A percentile compares a stretch with the other conserved stretches of the same genome.
Conservation (phyloP, 92 coral and sea anemone species). For the Bergia puertoricense region DNA sequence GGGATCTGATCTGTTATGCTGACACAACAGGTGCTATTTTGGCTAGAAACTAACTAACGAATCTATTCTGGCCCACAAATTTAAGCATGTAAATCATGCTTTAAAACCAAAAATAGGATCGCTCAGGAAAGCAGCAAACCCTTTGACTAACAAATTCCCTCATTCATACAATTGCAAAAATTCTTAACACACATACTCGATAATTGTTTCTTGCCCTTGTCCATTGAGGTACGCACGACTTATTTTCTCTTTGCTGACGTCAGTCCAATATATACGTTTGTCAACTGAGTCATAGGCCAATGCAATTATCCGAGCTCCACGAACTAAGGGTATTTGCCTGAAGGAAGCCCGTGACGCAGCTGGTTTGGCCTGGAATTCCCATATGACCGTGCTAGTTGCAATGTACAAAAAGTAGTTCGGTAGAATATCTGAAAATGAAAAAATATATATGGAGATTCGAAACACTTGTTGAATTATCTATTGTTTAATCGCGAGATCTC, state of each 20-base stretch:
- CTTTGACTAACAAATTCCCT: too few relatives aligned
- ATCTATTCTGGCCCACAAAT: too few relatives aligned
- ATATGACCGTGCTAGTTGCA: conserved; percentile 57
- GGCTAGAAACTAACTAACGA: too few relatives aligned
- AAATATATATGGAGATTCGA: not conserved
- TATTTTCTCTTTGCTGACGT: conserved; percentile 55
- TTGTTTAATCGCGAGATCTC: too few relatives aligned
- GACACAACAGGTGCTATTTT: too few relatives aligned
- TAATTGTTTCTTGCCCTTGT: conserved; percentile 53
- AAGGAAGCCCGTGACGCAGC: conserved; percentile 53
- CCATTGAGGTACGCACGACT: conserved; percentile 73
- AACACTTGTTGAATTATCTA: too few relatives aligned
- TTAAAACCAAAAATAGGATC: too few relatives aligned
- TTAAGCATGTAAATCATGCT: too few relatives aligned
- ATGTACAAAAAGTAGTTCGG: conserved; percentile 69
- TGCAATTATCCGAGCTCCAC: conserved; percentile 66
- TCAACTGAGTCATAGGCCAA: conserved; percentile 75
- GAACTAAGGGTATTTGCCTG: conserved; percentile 63
- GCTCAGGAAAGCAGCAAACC: too few relatives aligned
- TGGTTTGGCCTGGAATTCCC: conserved; percentile 70
- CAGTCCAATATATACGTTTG: conserved; percentile 82
- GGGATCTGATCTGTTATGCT: too few relatives aligned
- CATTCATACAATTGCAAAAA: too few relatives aligned
- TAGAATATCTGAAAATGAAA: conserved; percentile 54
- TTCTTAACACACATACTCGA: conserved; percentile 47